phyloP scores from a whole-genome alignment of 2,888 invertebrate species.

The Trachelus troglodyta region DNA sequence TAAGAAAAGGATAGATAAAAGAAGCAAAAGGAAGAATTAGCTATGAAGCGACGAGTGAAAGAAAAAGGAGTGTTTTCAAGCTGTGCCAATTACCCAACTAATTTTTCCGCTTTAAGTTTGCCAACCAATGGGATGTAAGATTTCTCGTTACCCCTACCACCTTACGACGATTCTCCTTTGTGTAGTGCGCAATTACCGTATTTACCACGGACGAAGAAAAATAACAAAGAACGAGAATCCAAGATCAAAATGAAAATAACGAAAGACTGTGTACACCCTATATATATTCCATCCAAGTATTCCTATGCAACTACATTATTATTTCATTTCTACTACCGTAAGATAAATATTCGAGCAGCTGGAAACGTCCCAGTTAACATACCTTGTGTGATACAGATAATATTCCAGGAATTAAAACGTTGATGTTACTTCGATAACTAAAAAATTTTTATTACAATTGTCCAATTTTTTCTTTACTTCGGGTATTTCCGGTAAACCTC shows the following conservation, averaged over 20 bases:
- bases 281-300: no score
- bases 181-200: not conserved
- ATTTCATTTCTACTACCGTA: no score
- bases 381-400: no score
- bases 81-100: not conserved
- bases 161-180: not conserved
- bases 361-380: no score
- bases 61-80: not conserved
- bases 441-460: no score
- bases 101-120: not conserved
- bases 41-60: not conserved
- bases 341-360: no score
- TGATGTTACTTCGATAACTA: fast-evolving
- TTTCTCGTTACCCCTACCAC: not conserved
- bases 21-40: not conserved
- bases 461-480: not conserved
- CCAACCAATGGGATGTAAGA: not conserved
- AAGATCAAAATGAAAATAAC: not conserved
- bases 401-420: no score
- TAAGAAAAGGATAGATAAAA: not conserved
- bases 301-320: no score
- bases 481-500: no score
- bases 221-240: not conserved
- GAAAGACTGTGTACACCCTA: not conserved
- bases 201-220: not conserved